These are phyloP conservation scores for Rhamphomyia laevipes DNA, from an alignment of 2,888 invertebrate genomes.

Conservation along the genomic window DNA sequence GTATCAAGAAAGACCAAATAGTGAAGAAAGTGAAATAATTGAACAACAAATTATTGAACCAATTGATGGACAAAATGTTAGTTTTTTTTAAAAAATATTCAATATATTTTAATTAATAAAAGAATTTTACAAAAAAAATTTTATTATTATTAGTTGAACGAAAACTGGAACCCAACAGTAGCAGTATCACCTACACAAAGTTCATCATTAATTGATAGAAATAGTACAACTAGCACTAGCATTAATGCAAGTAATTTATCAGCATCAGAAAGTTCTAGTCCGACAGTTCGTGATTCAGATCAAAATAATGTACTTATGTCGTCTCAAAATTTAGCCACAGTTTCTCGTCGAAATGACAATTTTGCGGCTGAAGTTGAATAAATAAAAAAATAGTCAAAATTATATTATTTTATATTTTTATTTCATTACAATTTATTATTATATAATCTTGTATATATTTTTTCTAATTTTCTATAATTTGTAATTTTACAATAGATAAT, in stretches of 20 bases:
- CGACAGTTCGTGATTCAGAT: neutral
- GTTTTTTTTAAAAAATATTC: slow-evolving; percentile 3
- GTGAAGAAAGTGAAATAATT: slow-evolving; percentile 17
- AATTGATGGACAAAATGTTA: slow-evolving; percentile 13
- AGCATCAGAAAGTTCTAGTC: neutral
- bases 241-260: neutral
- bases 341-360: neutral
- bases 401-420: neutral
- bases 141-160: slow-evolving; percentile 12
- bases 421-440: neutral
- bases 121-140: no score
- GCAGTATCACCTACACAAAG: neutral
- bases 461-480: no score
- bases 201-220: neutral
- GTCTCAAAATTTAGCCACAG: neutral
- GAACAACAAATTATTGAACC: slow-evolving; percentile 12
- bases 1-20: slow-evolving; percentile 28
- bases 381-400: neutral
- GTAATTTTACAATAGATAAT: no score
- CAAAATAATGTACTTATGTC: neutral
- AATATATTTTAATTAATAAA: slow-evolving; percentile 9
- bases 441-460: no score
- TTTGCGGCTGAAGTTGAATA: neutral
- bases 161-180: slow-evolving; percentile 6
- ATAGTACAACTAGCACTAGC: neutral